Base-by-base conservation (phyloP, 92 coral and sea anemone species). In the Siderastrea siderea region DNA sequence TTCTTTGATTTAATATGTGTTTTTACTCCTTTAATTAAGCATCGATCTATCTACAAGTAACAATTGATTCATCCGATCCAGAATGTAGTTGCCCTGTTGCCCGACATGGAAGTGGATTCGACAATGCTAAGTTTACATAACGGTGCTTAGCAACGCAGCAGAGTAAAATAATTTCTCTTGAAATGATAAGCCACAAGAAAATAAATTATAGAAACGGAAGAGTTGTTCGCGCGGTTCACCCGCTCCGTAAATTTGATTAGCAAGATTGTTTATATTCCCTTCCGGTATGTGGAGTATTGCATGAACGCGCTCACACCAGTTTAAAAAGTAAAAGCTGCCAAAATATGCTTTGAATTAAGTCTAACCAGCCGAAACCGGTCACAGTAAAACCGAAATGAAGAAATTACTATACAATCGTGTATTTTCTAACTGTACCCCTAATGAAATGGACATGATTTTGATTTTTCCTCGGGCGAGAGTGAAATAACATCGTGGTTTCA, bases 241-340 rank as follows among this genome's bases (percentile, higher is more conserved):
- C 72, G 47, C 26, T 26, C 59, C 51, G 69, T 57, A 47, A 70
- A 70, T 82, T 68, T 82, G 68, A 69, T 82, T 71, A 55, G 51
- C 68, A 26, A 50, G 45, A 45, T 82, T 82, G 78, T 82, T 70
- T 71, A 46, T 82, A 47, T 59, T 47, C 64, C 45, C 86, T 82
- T 82, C 86, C 86, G 86, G 86, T 69, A 82, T 82, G 78, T 51
- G 68, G 45, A 71, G 68, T 45, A 82, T 82, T 47, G 16, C 77
- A 71, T 58, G 77, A 80, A 78, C 75, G 61, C 47, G 17, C 11
- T 61, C 57, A n/a, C 52, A 17, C 68, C 50, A 79, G 17, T 48
- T 44, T 16, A 47, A 49, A 75, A 3, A 5, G 43, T 6, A n/a
- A 47, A 1, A 6, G 47, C 7, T 53, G 47, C 2, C 26, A 45